Evolutionary conservation across 2,113 vertebrate genomes (phyloP), one percentile per base, ranked within the genome.

Genomic region (Protobothrops mucrosquamatus): DNA sequence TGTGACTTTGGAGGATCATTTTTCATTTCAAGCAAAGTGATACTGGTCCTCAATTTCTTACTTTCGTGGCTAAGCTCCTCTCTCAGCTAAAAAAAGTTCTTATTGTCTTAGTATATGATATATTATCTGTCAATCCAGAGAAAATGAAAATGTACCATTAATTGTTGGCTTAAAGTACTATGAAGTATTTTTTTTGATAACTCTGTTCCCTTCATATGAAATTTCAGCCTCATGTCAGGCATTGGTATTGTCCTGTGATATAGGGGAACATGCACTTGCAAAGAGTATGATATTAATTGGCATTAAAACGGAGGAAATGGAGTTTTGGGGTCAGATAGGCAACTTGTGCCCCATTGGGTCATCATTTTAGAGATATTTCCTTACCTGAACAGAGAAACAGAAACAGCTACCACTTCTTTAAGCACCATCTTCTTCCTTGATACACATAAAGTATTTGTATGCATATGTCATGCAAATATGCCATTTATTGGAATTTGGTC

Each of bases 21-120:
- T 94, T 96, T 94, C 3, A 43, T 93, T 92, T 96, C 91, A 8
- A n/a, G 6, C 2, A 61, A 23, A 8, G 11, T 93, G 90, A 91
- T 91, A 93, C n/a, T 86, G 87, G n/a, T 85, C 2, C 12, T 90
- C 0, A n/a, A 90, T 93, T 90, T 90, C 55, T 85, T 2, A 20
- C 87, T 94, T 94, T 95, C 1, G 0, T 92, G 46, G 0, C 6
- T 94, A 20, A 89, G 0, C 0, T 94, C 91, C 1, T 90, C n/a
- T 43, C 29, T 29, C 6, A 69, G 29, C 2, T 10, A 23, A 85
- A 94, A 0, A 57, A 0, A 59, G 14, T 87, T 91, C 93, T 91
- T 2, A 93, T 92, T 89, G 91, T 86, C 15, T 61, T 11, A 64
- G n/a, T 7, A 26, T 22, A 12, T 81, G 29, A 86, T 20, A 52